Percentiles rank a stretch among this genome's conserved stretches.
Evolutionary conservation across 2,797 vertebrate genomes (phyloP).

Genomic region (Smutsia temminckii): DNA sequence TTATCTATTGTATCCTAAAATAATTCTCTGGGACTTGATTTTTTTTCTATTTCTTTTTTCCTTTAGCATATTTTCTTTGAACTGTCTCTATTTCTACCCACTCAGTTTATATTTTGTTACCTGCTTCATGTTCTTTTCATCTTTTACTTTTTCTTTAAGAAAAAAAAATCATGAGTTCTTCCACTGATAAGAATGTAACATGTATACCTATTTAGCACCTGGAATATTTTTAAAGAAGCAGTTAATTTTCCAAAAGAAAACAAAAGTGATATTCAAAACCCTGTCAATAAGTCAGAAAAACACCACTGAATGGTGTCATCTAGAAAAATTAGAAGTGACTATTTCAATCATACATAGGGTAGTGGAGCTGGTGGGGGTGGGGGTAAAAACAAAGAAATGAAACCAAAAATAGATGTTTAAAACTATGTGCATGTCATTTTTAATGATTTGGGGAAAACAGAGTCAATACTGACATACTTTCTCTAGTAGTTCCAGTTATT

Average conservation of each 20-base stretch:
- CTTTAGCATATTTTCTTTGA: constrained; percentile 15
- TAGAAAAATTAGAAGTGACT: constrained; percentile 75
- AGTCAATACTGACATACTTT: background rate
- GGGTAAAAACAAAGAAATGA: constrained; percentile 47
- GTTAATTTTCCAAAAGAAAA: constrained; percentile 18
- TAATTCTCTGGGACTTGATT: background rate
- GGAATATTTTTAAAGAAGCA: constrained; percentile 73
- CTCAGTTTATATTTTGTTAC: constrained; percentile 8
- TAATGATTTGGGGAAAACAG: background rate
- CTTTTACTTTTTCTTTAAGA: constrained; percentile 69
- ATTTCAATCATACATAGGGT: constrained; percentile 51
- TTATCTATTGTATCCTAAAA: constrained; percentile 40
- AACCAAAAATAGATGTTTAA: constrained; percentile 31
- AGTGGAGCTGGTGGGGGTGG: background rate
- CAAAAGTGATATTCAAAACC: constrained; percentile 65
- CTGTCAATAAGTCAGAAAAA: constrained; percentile 71
- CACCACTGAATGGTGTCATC: constrained; percentile 49
- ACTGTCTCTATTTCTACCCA: constrained; percentile 48
- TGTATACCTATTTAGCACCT: constrained; percentile 65
- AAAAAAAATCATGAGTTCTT: constrained; percentile 67
- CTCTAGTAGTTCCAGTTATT: background rate
- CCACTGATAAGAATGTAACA: constrained; percentile 50
- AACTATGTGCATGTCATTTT: background rate
- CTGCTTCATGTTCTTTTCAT: constrained; percentile 35
- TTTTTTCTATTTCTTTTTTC: background rate